Conservation (phyloP, 2,797 vertebrate species). For the Falco cherrug region DNA sequence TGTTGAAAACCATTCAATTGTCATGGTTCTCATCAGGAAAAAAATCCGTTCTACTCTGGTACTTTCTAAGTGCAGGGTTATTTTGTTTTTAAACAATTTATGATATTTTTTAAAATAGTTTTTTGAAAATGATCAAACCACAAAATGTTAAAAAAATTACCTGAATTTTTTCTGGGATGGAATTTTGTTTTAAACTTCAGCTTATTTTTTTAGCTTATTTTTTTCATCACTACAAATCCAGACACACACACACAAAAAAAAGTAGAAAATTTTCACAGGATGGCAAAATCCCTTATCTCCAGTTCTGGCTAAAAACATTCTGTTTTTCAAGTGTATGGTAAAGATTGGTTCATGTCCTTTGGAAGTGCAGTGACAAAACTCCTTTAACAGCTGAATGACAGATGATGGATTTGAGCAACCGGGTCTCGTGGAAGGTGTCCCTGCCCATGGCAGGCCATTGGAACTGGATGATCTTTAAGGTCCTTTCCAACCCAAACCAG, state of each 20-base stretch:
- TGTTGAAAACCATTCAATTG: background rate
- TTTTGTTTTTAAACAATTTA: background rate
- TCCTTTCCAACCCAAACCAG: too few relatives aligned
- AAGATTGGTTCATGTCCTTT: background rate
- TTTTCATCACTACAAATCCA: background rate
- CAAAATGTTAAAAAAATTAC: background rate
- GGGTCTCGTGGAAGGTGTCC: too few relatives aligned
- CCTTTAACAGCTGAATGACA: background rate
- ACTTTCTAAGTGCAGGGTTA: background rate
- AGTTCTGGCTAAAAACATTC: background rate
- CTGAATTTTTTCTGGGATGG: background rate
- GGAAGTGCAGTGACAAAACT: background rate
- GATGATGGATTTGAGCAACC: background rate
- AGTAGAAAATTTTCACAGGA: background rate
- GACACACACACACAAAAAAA: background rate
- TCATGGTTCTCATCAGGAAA: background rate
- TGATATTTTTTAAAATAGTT: background rate
- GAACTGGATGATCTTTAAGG: too few relatives aligned
- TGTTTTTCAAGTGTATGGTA: background rate
- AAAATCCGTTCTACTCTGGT: background rate
- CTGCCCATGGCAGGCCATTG: too few relatives aligned
- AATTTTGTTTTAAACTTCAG: background rate
- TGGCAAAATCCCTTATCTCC: background rate
- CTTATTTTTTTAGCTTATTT: background rate
- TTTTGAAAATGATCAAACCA: background rate